Percentiles rank a stretch among this genome's conserved stretches.
These are phyloP conservation scores for Neosilurus hyrtlii DNA, from an alignment of 2,797 vertebrate genomes.

Conservation along the genomic window DNA sequence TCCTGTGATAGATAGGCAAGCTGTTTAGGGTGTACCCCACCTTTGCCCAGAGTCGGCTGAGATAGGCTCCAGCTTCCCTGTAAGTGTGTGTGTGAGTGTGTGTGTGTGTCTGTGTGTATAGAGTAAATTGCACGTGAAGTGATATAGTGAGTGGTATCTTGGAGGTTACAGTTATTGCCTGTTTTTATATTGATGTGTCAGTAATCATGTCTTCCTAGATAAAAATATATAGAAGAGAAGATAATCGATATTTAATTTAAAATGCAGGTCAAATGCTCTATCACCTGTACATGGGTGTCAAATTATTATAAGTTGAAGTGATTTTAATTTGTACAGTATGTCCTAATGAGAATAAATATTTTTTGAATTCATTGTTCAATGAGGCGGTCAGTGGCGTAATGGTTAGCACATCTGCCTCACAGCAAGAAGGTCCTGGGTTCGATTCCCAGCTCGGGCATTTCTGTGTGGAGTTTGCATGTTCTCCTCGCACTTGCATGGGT, in stretches of 20 bases:
- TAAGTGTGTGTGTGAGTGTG: not conserved
- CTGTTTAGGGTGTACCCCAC: too few relatives aligned
- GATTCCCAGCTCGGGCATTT: too few relatives aligned
- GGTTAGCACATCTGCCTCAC: too few relatives aligned
- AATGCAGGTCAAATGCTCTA: not conserved
- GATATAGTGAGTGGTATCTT: not conserved
- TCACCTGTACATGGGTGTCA: not conserved
- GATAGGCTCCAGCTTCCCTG: too few relatives aligned
- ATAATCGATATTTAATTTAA: not conserved
- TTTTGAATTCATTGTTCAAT: too few relatives aligned
- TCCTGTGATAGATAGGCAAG: too few relatives aligned
- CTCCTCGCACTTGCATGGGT: too few relatives aligned
- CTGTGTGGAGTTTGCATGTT: too few relatives aligned
- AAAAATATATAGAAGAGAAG: not conserved
- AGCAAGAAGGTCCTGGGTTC: too few relatives aligned
- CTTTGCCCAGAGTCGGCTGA: too few relatives aligned
- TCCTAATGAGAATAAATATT: not conserved
- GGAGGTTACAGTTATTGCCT: not conserved
- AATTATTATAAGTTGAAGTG: too few relatives aligned
- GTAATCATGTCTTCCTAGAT: not conserved
- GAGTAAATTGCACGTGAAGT: not conserved
- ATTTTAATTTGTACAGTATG: not conserved
- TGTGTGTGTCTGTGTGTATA: not conserved
- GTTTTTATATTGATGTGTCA: not conserved
- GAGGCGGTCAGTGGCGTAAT: too few relatives aligned